These are phyloP conservation scores for Danaus chrysippus DNA, from an alignment of 2,888 invertebrate species.

Conservation along the genomic window DNA sequence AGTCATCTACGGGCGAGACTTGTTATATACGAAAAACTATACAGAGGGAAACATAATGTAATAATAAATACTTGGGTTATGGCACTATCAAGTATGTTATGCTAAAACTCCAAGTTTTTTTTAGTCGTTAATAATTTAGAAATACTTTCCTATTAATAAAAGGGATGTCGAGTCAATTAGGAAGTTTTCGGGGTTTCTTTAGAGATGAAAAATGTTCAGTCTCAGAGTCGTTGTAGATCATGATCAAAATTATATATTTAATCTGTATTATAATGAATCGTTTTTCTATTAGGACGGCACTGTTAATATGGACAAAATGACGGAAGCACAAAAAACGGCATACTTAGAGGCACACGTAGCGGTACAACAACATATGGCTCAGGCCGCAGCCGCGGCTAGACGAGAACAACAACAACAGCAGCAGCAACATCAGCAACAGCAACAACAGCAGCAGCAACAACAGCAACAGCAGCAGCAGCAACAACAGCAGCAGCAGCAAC, in stretches of 20 bases:
- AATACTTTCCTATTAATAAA: too few species aligned
- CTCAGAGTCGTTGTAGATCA: neutral
- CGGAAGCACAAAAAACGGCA: constrained; percentile 85
- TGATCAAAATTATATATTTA: neutral
- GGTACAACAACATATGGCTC: constrained; percentile 88
- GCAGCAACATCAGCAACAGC: constrained; percentile 60
- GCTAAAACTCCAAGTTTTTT: too few species aligned
- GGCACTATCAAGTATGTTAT: too few species aligned
- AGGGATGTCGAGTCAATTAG: too few species aligned
- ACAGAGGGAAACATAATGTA: constrained; percentile 5
- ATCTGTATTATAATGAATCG: too few species aligned
- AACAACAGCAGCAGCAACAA: constrained; percentile 67
- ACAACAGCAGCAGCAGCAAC: constrained; percentile 55
- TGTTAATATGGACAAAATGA: constrained; percentile 88
- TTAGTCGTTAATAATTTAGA: too few species aligned
- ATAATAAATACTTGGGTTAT: neutral
- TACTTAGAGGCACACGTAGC: constrained; percentile 87
- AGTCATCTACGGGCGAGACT: constrained; percentile 35
- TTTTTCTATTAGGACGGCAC: constrained; percentile 76
- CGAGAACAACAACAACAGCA: constrained; percentile 73
- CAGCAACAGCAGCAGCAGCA: constrained; percentile 62
- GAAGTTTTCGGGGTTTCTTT: too few species aligned
- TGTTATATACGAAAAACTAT: constrained; percentile 29
- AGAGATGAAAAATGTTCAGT: too few species aligned
- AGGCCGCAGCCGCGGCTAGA: constrained; percentile 80